Percentiles rank a stretch among this genome's conserved stretches.
phyloP scores from a whole-genome alignment of 2,797 vertebrate species.

The Acestrorhynchus altus region DNA sequence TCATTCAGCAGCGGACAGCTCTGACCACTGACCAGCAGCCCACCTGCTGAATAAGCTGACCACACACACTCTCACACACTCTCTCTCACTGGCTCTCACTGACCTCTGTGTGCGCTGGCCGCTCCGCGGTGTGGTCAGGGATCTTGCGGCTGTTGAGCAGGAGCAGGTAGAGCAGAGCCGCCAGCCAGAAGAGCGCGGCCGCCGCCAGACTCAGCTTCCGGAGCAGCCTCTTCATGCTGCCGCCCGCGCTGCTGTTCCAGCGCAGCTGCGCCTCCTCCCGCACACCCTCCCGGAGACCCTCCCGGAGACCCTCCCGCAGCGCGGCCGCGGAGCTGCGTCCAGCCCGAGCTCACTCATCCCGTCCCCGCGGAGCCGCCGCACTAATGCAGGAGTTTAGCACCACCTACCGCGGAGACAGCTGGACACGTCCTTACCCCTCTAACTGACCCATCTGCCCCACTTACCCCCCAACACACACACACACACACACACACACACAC shows the following conservation, averaged over 20 bases:
- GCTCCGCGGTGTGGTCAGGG: conserved; percentile 54
- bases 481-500: no score
- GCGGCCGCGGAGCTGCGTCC: conserved; percentile 53
- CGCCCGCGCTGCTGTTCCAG: conserved; percentile 34
- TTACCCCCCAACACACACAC: no score
- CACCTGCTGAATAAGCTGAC: neutral
- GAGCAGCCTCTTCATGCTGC: conserved; percentile 62
- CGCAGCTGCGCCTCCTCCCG: neutral
- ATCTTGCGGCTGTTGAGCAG: conserved; percentile 62
- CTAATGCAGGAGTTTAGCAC: conserved; percentile 59
- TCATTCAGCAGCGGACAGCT: no score
- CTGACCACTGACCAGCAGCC: neutral
- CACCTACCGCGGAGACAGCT: conserved; percentile 59
- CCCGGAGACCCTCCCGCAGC: conserved; percentile 47
- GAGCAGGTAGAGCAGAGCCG: conserved; percentile 64
- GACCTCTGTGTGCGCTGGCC: conserved; percentile 55
- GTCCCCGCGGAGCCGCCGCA: conserved; percentile 36
- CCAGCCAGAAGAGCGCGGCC: conserved; percentile 62
- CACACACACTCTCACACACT: neutral
- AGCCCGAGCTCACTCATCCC: conserved; percentile 55
- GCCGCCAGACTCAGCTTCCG: conserved; percentile 60
- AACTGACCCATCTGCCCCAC: no score
- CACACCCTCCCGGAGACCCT: neutral
- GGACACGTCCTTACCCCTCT: no score
- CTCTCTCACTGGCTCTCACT: conserved; percentile 17